These are phyloP conservation scores for Etheostoma nigrum DNA, from an alignment of 2,797 vertebrate species.

Conservation along the genomic window DNA sequence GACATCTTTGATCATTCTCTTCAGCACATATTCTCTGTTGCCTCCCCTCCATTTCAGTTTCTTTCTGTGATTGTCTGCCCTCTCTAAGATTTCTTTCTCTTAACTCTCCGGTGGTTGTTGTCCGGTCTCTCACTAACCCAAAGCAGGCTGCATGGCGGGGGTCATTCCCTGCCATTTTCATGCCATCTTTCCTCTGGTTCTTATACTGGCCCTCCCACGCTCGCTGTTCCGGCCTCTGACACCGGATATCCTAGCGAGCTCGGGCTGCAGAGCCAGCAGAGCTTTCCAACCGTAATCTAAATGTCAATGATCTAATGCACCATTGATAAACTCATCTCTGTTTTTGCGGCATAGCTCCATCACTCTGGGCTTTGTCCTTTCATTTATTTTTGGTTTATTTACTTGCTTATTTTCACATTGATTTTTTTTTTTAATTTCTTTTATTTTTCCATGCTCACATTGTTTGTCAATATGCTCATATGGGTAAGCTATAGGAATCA, in stretches of 20 bases:
- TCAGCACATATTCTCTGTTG: constrained; percentile 1
- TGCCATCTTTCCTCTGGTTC: constrained; percentile 1
- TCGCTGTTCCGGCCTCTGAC: constrained; percentile 26
- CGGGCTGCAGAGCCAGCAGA: background rate
- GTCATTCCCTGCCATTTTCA: background rate
- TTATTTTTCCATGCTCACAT: constrained; percentile 3
- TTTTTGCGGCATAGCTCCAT: constrained; percentile 21
- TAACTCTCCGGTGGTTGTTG: background rate
- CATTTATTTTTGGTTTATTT: background rate
- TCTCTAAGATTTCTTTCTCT: background rate
- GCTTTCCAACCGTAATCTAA: constrained; percentile 27
- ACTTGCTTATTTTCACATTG: background rate
- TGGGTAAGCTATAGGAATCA: background rate
- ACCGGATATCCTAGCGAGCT: constrained; percentile 9
- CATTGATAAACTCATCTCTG: constrained; percentile 44
- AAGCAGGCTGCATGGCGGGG: constrained; percentile 6
- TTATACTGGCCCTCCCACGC: background rate
- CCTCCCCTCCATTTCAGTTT: background rate
- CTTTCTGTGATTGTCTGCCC: background rate
- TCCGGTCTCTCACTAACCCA: constrained; percentile 36
- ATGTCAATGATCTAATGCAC: constrained; percentile 53
- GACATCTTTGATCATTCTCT: constrained; percentile 4
- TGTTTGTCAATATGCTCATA: constrained; percentile 19
- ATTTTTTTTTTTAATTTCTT: background rate
- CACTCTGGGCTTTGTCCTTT: background rate